A percentile compares a stretch with the other conserved stretches of the same genome.
Evolutionary conservation across 2,797 vertebrate species (phyloP).

Genomic region (Onychomys torridus): DNA sequence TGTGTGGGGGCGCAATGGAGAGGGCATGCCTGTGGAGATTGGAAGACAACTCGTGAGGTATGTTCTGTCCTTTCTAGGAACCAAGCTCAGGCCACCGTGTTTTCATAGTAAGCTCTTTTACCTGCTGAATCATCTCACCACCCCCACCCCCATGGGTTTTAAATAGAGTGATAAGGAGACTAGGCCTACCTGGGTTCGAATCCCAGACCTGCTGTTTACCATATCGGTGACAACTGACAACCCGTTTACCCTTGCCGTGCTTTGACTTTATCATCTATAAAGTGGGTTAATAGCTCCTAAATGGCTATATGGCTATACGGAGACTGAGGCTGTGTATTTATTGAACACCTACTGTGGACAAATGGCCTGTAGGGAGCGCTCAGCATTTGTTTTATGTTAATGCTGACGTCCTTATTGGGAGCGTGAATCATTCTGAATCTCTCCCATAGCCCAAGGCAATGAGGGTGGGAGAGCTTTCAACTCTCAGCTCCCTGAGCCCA

Average conservation of each 20-base stretch:
- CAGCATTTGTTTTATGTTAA: background rate
- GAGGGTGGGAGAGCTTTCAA: too few relatives aligned
- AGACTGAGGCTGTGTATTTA: background rate
- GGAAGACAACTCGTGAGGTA: background rate
- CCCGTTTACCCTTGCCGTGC: background rate
- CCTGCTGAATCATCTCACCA: background rate
- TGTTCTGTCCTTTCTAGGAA: background rate
- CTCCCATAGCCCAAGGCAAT: background rate
- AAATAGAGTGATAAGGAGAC: background rate
- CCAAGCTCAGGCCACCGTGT: background rate
- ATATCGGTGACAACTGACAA: background rate
- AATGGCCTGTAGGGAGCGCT: accelerated
- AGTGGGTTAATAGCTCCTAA: background rate
- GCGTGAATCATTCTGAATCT: background rate
- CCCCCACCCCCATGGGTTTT: background rate
- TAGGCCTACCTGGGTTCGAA: background rate
- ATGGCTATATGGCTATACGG: background rate
- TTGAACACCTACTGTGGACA: background rate
- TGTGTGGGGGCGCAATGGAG: too few relatives aligned
- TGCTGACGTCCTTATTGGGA: background rate
- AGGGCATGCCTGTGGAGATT: background rate
- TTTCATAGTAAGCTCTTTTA: background rate
- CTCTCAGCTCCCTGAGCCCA: background rate
- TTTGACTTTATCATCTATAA: background rate
- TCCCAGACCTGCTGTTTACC: background rate